A percentile compares a stretch with the other conserved stretches of the same genome.
Conservation (phyloP, 2,113 vertebrate species). For the Prinia subflava region DNA sequence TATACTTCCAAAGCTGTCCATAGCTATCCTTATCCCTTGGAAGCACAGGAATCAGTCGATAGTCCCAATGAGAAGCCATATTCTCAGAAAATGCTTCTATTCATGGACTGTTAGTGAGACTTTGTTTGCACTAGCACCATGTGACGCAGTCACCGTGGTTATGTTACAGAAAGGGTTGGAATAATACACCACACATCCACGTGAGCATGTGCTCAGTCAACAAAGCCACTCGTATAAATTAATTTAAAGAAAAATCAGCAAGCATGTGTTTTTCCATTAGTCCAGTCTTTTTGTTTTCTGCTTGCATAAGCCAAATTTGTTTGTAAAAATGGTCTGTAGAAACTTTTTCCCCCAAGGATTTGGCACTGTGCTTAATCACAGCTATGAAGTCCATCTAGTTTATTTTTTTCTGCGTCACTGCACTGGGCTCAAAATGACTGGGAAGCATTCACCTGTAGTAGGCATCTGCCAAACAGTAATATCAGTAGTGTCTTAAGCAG, state of each 20-base stretch:
- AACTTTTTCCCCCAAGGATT: background rate
- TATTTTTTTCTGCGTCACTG: background rate
- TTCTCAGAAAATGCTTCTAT: slow-evolving; percentile 39
- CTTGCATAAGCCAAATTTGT: background rate
- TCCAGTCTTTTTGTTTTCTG: background rate
- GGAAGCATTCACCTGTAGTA: slow-evolving; percentile 3
- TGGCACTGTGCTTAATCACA: background rate
- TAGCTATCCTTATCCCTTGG: background rate
- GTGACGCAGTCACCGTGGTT: background rate
- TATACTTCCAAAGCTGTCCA: background rate
- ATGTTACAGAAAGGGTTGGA: slow-evolving; percentile 22
- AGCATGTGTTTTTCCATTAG: background rate
- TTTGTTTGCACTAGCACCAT: slow-evolving; percentile 44
- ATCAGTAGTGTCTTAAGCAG: background rate
- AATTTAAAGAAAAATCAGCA: background rate
- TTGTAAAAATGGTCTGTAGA: background rate
- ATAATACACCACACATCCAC: background rate
- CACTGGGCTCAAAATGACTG: background rate
- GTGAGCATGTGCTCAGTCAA: background rate
- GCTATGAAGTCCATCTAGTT: background rate
- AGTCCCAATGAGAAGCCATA: slow-evolving; percentile 2
- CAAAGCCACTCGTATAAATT: background rate
- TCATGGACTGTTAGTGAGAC: slow-evolving; percentile 34
- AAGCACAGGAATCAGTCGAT: background rate
- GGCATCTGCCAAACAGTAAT: background rate